phyloP scores from a whole-genome alignment of 1,140 invertebrate species.

The Panagrolaimus sp. region DNA sequence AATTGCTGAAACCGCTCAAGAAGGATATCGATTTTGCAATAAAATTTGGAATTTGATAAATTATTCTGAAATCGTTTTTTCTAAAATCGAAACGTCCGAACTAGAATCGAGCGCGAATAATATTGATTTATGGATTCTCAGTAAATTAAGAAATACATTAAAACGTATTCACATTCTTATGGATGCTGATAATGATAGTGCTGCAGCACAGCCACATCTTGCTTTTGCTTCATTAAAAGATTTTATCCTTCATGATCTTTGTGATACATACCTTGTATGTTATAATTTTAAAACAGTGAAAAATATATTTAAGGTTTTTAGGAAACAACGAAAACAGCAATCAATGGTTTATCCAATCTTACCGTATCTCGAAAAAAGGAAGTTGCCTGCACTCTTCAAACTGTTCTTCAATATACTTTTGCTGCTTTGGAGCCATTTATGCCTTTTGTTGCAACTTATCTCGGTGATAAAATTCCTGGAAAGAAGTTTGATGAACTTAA shows the following conservation, averaged over 20 bases:
- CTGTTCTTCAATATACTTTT: conserved; percentile 31
- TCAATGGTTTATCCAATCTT: background rate
- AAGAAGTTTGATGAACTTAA: background rate
- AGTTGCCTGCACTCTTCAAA: conserved; percentile 18
- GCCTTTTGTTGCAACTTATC: conserved; percentile 38
- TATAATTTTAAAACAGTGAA: background rate
- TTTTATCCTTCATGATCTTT: conserved; percentile 42
- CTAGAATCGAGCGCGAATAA: background rate
- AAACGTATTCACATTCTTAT: conserved; percentile 22
- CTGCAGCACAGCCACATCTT: conserved; percentile 31
- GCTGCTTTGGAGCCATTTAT: conserved; percentile 37
- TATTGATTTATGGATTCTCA: conserved; percentile 14
- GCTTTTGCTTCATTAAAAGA: conserved; percentile 38
- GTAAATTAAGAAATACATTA: conserved; percentile 16
- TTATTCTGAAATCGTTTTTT: conserved; percentile 70
- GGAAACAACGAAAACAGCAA: conserved; percentile 12
- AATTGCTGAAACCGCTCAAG: conserved; percentile 80
- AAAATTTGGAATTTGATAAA: conserved; percentile 97
- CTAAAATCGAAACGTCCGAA: conserved; percentile 1
- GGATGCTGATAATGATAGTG: conserved; percentile 62
- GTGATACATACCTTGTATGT: conserved; percentile 46
- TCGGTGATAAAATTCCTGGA: conserved; percentile 25
- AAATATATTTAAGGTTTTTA: conserved; percentile 7
- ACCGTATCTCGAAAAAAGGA: background rate
- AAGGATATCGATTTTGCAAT: conserved; percentile 96